Base-by-base conservation (phyloP, 1,140 invertebrate genomes). In the Lepidurus apus region DNA sequence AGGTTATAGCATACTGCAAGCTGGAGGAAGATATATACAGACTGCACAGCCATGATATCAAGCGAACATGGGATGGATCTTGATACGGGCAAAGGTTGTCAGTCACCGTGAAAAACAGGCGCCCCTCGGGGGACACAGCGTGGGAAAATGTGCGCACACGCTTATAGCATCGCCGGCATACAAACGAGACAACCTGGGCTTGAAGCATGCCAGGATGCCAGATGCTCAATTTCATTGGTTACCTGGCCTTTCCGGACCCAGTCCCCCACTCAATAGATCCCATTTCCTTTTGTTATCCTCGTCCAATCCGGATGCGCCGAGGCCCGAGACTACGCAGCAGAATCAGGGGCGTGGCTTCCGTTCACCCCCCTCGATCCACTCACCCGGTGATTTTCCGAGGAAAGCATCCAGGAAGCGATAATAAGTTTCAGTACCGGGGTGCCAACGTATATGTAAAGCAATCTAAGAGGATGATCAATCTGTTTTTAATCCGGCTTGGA, bases 51-150 rank as follows among this genome's bases (percentile, higher is more conserved):
- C 53, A 65, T 65, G 53, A 65, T 65, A 65, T 65, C 53, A 65
- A 65, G 17, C n/a, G 21, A 65, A 65, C 53, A 65, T 65, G 53
- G 53, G 53, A 65, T 65, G 53, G 53, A 65, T 65, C 53, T 65
- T 65, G 53, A 65, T 65, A 65, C 53, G 53, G 53, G 53, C 53
- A 65, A 65, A 65, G 53, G 53, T 21, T 65, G 53, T 65, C 53
- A 65, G 53, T 65, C 53, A 65, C 53, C 53, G 53, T 65, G 53
- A 65, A 65, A 65, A 65, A 65, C 53, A 65, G 53, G 21, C 53
- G 17, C 53, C 53, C 53, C 53, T 21, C 53, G 8, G 53, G 53
- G 53, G 53, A 65, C 53, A 65, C 53, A 65, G 53, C 53, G 53
- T 65, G 53, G 53, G 53, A 65, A 65, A 65, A 65, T 9, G 53